Conservation (phyloP, 2,113 vertebrate genomes). For the Thunnus maccoyii region DNA sequence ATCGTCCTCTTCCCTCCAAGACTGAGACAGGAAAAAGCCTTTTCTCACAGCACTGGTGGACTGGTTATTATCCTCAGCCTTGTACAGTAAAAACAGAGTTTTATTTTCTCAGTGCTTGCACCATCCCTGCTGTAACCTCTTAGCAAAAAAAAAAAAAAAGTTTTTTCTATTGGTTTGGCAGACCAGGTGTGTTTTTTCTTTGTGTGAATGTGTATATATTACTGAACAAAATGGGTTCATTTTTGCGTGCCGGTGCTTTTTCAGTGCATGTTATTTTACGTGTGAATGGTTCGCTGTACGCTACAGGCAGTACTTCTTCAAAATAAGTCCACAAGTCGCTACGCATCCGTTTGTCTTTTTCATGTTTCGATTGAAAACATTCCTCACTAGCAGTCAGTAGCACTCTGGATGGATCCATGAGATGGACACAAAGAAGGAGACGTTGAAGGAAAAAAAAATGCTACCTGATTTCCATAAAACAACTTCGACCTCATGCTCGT, state of each 20-base stretch:
- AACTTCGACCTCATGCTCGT: slow-evolving; percentile 33
- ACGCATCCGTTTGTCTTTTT: slow-evolving; percentile 26
- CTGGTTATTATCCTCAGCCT: slow-evolving; percentile 40
- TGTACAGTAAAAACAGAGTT: slow-evolving; percentile 48
- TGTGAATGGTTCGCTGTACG: slow-evolving; percentile 35
- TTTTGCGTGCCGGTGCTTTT: slow-evolving; percentile 59
- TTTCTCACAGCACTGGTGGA: slow-evolving; percentile 47
- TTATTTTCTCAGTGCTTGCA: slow-evolving; percentile 67
- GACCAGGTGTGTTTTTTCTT: slow-evolving; percentile 46
- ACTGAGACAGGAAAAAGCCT: slow-evolving; percentile 45
- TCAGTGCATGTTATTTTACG: slow-evolving; percentile 59
- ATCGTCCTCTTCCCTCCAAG: slow-evolving; percentile 28
- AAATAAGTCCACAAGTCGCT: slow-evolving; percentile 3
- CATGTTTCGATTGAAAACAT: slow-evolving; percentile 19
- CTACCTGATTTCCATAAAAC: slow-evolving; percentile 35
- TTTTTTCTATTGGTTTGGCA: slow-evolving; percentile 67
- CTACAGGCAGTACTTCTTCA: slow-evolving; percentile 25
- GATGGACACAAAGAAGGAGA: slow-evolving; percentile 31
- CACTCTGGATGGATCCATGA: slow-evolving; percentile 28
- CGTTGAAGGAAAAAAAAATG: neutral
- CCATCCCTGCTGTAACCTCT: slow-evolving; percentile 44
- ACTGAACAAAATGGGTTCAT: slow-evolving; percentile 48
- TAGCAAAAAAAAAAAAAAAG: slow-evolving; percentile 14
- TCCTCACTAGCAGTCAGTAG: slow-evolving; percentile 51
- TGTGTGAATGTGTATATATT: slow-evolving; percentile 62